Base-by-base conservation (phyloP, 2,113 vertebrate genomes). In the Brachyhypopomus occidentalis region DNA sequence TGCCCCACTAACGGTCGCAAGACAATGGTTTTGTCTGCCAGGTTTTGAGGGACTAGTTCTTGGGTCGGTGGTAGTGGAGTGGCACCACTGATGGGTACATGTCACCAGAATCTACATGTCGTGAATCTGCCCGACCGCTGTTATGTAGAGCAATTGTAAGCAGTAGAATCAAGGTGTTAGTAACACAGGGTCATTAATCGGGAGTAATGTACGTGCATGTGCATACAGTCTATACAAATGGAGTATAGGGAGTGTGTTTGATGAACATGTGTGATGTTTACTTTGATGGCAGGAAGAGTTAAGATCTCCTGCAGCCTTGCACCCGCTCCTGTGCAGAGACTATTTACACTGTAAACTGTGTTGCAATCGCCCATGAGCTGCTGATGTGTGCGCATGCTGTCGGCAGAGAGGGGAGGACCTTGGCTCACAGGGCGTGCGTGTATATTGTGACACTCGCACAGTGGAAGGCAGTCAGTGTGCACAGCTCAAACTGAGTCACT, bases 401-500 rank as follows among this genome's bases (percentile, higher is more conserved):
- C 79, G 72, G 38, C 75, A 71, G 67, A 36, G 76, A 69, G 59
- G 67, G 85, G 80, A 79, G 83, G 85, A 63, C 45, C 80, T 45
- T 52, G 72, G 25, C 41, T 30, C 3, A 74, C 69, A 72, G 70
- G 76, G 86, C 78, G 84, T 72, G 78, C 79, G 55, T 66, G 63
- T 81, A 75, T 72, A 85, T 79, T 75, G 80, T 81, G 60, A 78
- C 80, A 75, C 80, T 86, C 85, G 80, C 80, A 66, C 85, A 86
- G 73, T 75, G 71, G 48, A 69, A 48, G 34, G 64, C 78, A 87
- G 79, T 92, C 91, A 89, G 88, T 87, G 80, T 79, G 86, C 84
- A 14, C 89, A 87, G 89, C 84, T 79, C 85, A 66, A 71, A 89
- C 84, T 89, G 84, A 91, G 88, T 91, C 90, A 92, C 85, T 85